Evolutionary conservation across 64 coral and sea anemone species (phyloP), one percentile per base, ranked within the genome.

Genomic region (Porites lutea): DNA sequence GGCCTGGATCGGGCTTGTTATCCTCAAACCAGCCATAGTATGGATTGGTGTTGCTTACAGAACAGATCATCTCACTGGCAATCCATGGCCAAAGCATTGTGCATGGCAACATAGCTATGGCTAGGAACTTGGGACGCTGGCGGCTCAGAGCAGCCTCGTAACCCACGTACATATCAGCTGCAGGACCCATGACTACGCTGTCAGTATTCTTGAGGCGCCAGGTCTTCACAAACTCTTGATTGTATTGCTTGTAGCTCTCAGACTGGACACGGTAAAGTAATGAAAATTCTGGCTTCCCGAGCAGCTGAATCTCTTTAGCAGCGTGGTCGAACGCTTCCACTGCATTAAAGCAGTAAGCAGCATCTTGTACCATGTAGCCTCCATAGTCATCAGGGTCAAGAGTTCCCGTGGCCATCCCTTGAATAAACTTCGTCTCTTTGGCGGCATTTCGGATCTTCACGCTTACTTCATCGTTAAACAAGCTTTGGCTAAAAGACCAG

Each of bases 311-410:
- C 44, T 76, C 23, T 2, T 87, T 49, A 46, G 91, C 82, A 52
- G 91, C 91, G 4, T 13, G 5, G 20, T 93, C 82, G 58, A 78
- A 87, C 19, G 83, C 48, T 63, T 68, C 52, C 43, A 93, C 91
- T 52, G 91, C 68, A 70, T 93, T 69, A 75, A 84, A 93, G 74
- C 82, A 85, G 62, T 93, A 93, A 4, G 82, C 91, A 65, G 91
- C 91, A 67, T 93, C 91, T 87, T 93, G 91, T 3, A 87, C 91
- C 91, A 87, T 93, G 62, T 93, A 93, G 3, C 91, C 91, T 43
- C 91, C 91, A 71, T 87, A 93, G 14, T n/a, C 15, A 23, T 93
- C 83, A 3, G 91, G 82, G 20, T 59, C 72, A 27, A 93, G 91
- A 37, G 72, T 93, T 65, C 72, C 82, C 3, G 73, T 18, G 37